Evolutionary conservation across 2,113 vertebrate species (phyloP).

Genomic region (Ailurus styani): DNA sequence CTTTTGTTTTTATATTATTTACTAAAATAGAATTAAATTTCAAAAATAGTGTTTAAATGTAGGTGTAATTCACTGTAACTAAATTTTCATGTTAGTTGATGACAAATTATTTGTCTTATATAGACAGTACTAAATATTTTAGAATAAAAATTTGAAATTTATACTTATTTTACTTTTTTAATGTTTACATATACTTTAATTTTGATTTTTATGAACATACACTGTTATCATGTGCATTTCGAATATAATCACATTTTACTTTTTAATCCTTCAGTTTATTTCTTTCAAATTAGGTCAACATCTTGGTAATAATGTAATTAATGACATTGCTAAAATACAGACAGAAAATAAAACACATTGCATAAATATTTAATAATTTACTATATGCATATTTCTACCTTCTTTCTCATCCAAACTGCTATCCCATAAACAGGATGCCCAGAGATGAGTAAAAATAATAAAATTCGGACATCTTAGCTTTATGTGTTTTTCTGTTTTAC

Average conservation of each 20-base stretch:
- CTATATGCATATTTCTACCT: not conserved
- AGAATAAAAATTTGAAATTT: not conserved
- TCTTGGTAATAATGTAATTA: not conserved
- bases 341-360: not conserved
- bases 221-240: not conserved
- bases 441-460: not conserved
- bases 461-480: not conserved
- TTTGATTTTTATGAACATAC: not conserved
- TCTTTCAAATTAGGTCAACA: not conserved
- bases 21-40: not conserved
- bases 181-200: not conserved
- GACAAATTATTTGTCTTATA: not conserved
- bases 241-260: not conserved
- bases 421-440: not conserved
- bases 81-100: not conserved
- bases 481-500: not conserved
- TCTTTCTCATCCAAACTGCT: not conserved
- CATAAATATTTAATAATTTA: not conserved
- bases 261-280: not conserved
- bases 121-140: not conserved
- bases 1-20: not conserved
- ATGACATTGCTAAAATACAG: not conserved
- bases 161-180: not conserved
- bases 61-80: not conserved
- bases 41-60: not conserved